These are phyloP conservation scores for Uloborus diversus DNA, from an alignment of 1,140 invertebrate species.

Conservation along the genomic window DNA sequence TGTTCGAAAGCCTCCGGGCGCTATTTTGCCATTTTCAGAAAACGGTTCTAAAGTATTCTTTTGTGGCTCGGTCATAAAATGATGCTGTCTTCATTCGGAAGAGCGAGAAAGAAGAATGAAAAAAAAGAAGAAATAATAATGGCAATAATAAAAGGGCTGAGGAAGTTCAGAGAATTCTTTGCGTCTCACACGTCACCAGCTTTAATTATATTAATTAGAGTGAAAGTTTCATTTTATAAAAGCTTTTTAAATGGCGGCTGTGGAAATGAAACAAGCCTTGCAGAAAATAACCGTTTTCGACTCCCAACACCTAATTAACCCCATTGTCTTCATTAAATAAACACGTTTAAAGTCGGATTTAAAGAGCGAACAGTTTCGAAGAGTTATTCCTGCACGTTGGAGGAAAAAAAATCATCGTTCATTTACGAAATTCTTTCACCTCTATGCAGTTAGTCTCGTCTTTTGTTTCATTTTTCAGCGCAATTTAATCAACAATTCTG, in stretches of 20 bases:
- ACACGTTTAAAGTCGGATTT: conserved; percentile 40
- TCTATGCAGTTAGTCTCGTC: no score
- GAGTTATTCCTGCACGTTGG: background rate
- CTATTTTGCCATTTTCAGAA: conserved; percentile 29
- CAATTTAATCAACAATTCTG: no score
- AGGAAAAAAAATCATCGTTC: background rate
- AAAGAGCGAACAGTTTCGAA: background rate
- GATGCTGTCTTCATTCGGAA: conserved; percentile 5
- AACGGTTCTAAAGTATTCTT: conserved; percentile 48
- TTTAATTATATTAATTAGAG: conserved; percentile 54
- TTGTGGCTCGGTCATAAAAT: conserved; percentile 35
- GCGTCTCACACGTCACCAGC: conserved; percentile 5
- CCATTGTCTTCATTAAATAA: conserved; percentile 50
- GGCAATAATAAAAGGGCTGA: background rate
- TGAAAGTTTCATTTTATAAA: conserved; percentile 31
- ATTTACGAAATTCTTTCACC: background rate
- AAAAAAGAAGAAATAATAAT: background rate
- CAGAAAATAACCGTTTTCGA: conserved; percentile 40
- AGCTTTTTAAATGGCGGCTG: conserved; percentile 14
- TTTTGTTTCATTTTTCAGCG: no score
- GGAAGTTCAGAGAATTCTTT: background rate
- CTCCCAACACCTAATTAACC: conserved; percentile 35
- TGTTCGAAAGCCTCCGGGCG: conserved; percentile 19
- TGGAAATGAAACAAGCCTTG: conserved; percentile 32
- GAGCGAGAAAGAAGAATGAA: background rate